Evolutionary conservation across 2,888 invertebrate species (phyloP), one percentile per base, ranked within the genome.

Genomic region (Caenorhabditis macrosperma): DNA sequence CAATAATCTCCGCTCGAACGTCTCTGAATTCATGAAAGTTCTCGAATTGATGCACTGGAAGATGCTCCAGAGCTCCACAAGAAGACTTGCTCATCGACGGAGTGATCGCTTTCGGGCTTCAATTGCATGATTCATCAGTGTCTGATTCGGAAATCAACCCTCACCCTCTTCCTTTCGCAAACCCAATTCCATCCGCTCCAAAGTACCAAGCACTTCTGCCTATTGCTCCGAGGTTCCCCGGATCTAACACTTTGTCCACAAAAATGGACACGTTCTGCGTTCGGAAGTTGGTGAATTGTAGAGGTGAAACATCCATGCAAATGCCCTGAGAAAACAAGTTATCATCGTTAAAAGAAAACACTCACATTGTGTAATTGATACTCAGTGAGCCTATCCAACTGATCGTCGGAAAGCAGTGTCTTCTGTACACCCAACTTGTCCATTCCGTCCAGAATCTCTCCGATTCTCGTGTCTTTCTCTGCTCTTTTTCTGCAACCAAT

Each of bases 151-250:
- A n/a, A n/a, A n/a, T n/a, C n/a, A n/a, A n/a, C 9, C 24, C 67
- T 38, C 24, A 81, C 79, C 84, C 82, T 59, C 81, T 55, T n/a
- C 71, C 67, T n/a, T 78, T 74, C 15, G 52, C 64, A 46, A 78
- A 80, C n/a, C 79, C 68, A 22, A 84, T 44, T 24, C 81, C 81
- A 38, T 82, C 76, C 9, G 74, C 80, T 24, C 85, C 85, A 41
- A 85, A 85, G 46, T 69, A 85, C 61, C 74, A 67, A 2, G 82
- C 82, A 41, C 77, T 81, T 61, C 85, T 74, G 48, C 79, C 78
- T 24, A 85, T 85, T 10, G 85, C 82, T 46, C 85, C 85, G 2
- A 85, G 46, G 57, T 85, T 85, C 9, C 83, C 82, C 0, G 83
- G 81, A 78, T 85, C 85, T n/a, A 85, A 50, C 2, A 85, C 83